phyloP scores from a whole-genome alignment of 2,113 vertebrate genomes.

The Ceuthmochares aereus region DNA sequence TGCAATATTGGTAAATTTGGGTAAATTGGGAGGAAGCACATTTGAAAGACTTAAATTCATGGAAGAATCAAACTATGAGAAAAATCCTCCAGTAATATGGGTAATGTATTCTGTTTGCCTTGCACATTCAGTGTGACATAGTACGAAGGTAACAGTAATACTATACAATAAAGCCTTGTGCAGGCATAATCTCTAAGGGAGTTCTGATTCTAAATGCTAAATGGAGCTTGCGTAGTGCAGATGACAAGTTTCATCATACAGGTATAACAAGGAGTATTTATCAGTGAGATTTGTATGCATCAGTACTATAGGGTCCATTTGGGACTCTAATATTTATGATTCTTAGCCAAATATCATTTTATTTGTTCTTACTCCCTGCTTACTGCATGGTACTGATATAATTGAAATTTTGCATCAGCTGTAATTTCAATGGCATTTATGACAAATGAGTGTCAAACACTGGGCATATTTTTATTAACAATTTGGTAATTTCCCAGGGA shows the following conservation, averaged over 20 bases:
- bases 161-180: neutral
- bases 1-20: neutral
- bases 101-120: neutral
- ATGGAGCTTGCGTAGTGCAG: neutral
- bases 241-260: neutral
- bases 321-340: neutral
- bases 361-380: neutral
- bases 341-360: neutral
- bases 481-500: neutral
- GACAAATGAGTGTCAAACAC: neutral
- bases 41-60: neutral
- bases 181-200: neutral
- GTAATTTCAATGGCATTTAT: neutral
- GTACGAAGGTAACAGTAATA: neutral
- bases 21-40: neutral
- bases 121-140: neutral
- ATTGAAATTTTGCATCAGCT: neutral
- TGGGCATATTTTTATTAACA: neutral
- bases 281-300: neutral
- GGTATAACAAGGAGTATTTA: neutral
- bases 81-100: neutral
- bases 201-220: neutral
- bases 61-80: neutral
- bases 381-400: neutral
- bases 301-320: neutral